Conservation (phyloP, 2,888 invertebrate genomes). For the Drosophila lutescens region DNA sequence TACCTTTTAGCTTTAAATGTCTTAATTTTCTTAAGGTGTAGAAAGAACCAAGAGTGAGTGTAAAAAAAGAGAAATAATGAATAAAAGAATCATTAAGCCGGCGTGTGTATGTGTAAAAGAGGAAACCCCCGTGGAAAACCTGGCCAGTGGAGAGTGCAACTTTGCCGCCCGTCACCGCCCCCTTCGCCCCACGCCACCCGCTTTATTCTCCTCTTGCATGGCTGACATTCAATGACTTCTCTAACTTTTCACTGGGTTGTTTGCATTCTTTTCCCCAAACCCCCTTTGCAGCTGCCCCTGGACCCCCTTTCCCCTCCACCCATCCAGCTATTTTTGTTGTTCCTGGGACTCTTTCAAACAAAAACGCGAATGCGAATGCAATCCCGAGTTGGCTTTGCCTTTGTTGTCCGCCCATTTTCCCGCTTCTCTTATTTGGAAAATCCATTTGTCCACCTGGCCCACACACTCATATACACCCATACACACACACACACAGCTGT, state of each 20-base stretch:
- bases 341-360: constrained; percentile 65
- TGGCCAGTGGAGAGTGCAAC: constrained; percentile 47
- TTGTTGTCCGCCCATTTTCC: constrained; percentile 2
- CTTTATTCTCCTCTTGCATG: constrained; percentile 61
- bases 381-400: constrained; percentile 48
- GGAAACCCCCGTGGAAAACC: constrained; percentile 28
- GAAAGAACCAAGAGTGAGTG: constrained; percentile 5
- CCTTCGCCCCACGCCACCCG: constrained; percentile 3
- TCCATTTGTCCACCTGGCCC: constrained; percentile 74
- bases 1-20: too few relatives aligned
- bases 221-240: constrained; percentile 79
- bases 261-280: constrained; percentile 49
- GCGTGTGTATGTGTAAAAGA: constrained; percentile 37
- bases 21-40: not conserved
- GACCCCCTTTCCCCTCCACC: constrained; percentile 13
- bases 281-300: constrained; percentile 5
- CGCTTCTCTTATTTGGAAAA: constrained; percentile 64
- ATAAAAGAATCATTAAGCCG: constrained; percentile 80
- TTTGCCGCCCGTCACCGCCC: constrained; percentile 16
- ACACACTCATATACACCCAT: constrained; percentile 27
- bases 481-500: constrained; percentile 2
- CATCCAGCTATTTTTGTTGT: constrained; percentile 55
- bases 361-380: constrained; percentile 66
- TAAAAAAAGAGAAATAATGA: constrained; percentile 70
- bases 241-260: constrained; percentile 72